Evolutionary conservation across 2,113 vertebrate genomes (phyloP).

Genomic region (Rallus limicola): DNA sequence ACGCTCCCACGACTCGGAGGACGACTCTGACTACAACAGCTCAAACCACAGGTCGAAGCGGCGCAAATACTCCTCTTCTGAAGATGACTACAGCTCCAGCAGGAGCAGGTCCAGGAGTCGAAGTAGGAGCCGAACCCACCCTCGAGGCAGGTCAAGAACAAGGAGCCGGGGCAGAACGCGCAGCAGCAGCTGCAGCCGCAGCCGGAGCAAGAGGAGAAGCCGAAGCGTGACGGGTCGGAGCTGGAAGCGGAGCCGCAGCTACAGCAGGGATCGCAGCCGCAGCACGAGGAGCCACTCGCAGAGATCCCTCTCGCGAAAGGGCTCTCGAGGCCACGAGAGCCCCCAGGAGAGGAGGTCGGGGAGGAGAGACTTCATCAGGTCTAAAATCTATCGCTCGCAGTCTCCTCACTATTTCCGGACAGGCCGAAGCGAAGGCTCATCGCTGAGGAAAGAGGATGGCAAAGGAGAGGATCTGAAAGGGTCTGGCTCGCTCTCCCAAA

Average conservation of each 20-base stretch:
- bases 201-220: conserved; percentile 84
- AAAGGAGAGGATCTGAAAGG: conserved; percentile 76
- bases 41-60: conserved; percentile 85
- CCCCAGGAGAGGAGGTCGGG: conserved; percentile 77
- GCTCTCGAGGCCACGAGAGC: conserved; percentile 81
- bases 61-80: conserved; percentile 83
- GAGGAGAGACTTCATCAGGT: conserved; percentile 90
- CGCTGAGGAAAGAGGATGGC: conserved; percentile 70
- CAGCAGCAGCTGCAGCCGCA: conserved; percentile 91
- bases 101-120: conserved; percentile 86
- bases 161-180: conserved; percentile 86
- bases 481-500: conserved; percentile 66
- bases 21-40: conserved; percentile 89
- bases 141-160: conserved; percentile 69
- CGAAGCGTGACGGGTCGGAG: conserved; percentile 79
- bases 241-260: conserved; percentile 87
- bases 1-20: conserved; percentile 83
- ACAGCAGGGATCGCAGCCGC: conserved; percentile 85
- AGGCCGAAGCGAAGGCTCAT: conserved; percentile 55
- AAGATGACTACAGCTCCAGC: conserved; percentile 85
- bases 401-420: conserved; percentile 86
- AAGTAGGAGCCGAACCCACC: conserved; percentile 79
- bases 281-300: conserved; percentile 89
- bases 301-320: conserved; percentile 82
- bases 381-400: conserved; percentile 94